Percentiles rank a stretch among this genome's conserved stretches.
phyloP scores from a whole-genome alignment of 2,113 vertebrate genomes.

The Cnemophilus loriae region DNA sequence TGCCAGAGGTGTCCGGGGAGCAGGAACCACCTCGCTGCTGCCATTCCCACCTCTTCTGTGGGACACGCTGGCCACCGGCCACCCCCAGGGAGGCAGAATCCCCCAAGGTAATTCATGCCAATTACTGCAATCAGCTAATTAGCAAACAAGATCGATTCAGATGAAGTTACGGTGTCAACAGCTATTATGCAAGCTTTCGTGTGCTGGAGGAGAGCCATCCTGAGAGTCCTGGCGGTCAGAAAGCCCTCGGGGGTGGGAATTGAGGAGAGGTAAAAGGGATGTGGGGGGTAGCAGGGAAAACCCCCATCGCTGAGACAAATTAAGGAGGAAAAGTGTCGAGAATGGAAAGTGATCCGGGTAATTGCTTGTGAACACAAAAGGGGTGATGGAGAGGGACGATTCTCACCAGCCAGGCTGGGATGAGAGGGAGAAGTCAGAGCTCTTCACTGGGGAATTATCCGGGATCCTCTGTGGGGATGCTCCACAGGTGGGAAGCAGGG shows the following conservation, averaged over 20 bases:
- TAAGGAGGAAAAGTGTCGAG: neutral
- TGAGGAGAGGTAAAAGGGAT: neutral
- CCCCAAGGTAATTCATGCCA: constrained; percentile 9
- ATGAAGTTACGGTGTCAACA: constrained; percentile 40
- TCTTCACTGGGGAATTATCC: neutral
- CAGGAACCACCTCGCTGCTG: neutral
- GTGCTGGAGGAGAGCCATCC: neutral
- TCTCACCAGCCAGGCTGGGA: neutral
- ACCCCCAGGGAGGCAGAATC: neutral
- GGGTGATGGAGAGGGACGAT: neutral
- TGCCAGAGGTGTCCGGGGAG: neutral
- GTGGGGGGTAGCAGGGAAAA: neutral
- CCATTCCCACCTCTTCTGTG: neutral
- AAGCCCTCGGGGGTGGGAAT: neutral
- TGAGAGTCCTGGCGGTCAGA: neutral
- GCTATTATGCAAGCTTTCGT: neutral
- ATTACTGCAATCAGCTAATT: constrained; percentile 61
- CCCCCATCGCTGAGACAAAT: rapidly evolving
- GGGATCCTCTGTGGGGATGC: neutral
- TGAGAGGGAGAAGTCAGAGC: neutral
- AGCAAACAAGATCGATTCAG: constrained; percentile 44
- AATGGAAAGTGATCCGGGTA: neutral
- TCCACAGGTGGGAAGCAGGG: neutral
- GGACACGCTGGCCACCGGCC: neutral
- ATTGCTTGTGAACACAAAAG: neutral